phyloP scores from a whole-genome alignment of 2,113 vertebrate genomes.

The Ailurus styani region DNA sequence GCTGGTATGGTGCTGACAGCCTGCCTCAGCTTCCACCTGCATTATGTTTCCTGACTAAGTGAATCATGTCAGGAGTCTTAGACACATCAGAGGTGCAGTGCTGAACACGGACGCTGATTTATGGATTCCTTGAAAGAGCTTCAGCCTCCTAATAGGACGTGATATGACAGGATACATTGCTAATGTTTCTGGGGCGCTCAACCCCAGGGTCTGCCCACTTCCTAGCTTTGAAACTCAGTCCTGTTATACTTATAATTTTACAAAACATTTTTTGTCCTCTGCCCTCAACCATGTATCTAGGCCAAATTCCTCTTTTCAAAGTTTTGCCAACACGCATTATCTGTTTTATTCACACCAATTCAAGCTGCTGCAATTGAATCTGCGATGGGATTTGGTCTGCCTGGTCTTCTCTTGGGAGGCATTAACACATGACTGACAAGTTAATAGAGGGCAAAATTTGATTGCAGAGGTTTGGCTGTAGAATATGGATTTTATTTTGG shows the following conservation, averaged over 20 bases:
- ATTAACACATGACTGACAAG: slow-evolving; percentile 41
- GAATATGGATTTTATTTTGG: slow-evolving; percentile 47
- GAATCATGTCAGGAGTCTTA: slow-evolving; percentile 9
- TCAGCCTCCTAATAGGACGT: background rate
- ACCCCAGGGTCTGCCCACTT: background rate
- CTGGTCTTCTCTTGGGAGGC: background rate
- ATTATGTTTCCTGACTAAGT: slow-evolving; percentile 29
- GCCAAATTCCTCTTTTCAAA: slow-evolving; percentile 50
- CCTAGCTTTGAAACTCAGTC: slow-evolving; percentile 3
- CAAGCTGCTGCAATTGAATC: slow-evolving; percentile 9
- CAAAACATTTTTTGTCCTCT: slow-evolving; percentile 25
- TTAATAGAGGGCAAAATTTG: slow-evolving; percentile 54
- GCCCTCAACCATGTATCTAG: background rate
- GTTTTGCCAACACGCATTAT: slow-evolving; percentile 29
- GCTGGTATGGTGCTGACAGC: background rate
- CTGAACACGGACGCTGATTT: background rate
- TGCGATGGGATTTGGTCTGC: slow-evolving; percentile 23
- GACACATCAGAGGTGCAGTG: background rate
- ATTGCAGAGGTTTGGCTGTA: slow-evolving; percentile 9
- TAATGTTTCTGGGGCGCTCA: background rate
- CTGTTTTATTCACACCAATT: background rate
- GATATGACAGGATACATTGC: background rate
- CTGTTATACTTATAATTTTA: slow-evolving; percentile 10
- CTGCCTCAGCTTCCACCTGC: background rate
- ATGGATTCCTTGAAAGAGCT: slow-evolving; percentile 6